Conservation (phyloP, 2,888 invertebrate genomes). For the Trichacis sp. region DNA sequence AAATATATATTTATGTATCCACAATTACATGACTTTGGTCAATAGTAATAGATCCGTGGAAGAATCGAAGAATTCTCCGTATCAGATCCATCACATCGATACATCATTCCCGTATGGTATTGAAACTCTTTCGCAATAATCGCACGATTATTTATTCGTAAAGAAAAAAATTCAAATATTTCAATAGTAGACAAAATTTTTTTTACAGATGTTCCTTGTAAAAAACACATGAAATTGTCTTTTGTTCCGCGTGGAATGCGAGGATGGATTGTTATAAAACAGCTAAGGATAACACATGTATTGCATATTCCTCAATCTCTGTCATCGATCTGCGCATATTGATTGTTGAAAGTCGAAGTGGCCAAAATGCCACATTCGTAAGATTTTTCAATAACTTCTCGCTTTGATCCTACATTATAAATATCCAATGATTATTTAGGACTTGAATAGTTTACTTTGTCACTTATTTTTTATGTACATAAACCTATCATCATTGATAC, state of each 20-base stretch:
- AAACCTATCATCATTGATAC: conserved; percentile 57
- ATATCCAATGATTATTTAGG: conserved; percentile 65
- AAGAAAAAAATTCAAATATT: conserved; percentile 11
- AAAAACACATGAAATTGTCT: conserved; percentile 35
- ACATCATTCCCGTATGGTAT: not conserved
- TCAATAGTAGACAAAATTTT: not conserved
- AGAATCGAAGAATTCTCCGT: not conserved
- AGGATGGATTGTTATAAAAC: conserved; percentile 56
- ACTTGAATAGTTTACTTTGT: conserved; percentile 61
- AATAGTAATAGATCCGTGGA: conserved; percentile 2
- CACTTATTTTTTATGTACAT: conserved; percentile 64
- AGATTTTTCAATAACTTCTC: conserved; percentile 25
- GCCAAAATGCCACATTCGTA: conserved; percentile 22
- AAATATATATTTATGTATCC: conserved; percentile 33
- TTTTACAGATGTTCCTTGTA: not conserved
- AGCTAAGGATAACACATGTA: conserved; percentile 63
- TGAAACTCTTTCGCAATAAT: conserved; percentile 2
- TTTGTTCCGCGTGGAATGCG: conserved; percentile 46
- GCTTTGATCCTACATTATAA: conserved; percentile 53
- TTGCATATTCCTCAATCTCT: conserved; percentile 44
- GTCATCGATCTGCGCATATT: conserved; percentile 30
- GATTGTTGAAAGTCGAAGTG: conserved; percentile 21
- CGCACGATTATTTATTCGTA: not conserved
- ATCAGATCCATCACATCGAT: conserved; percentile 1
- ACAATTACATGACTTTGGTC: conserved; percentile 10